Base-by-base conservation (phyloP, 2,888 invertebrate species). In the Hermaeophaga mercurialis region DNA sequence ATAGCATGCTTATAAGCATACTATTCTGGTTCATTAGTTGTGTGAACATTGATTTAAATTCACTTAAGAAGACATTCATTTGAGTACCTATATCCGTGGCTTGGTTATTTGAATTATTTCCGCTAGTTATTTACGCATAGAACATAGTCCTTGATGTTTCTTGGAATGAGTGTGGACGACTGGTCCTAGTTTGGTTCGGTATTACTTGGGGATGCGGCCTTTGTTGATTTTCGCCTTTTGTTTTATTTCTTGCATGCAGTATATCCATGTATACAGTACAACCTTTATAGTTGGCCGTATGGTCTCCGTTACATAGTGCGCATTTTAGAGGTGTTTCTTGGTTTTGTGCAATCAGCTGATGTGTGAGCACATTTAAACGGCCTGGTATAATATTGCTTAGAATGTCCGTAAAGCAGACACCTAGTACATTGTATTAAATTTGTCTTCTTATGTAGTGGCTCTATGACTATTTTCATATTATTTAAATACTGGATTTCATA, bases 201-300 rank as follows among this genome's bases (percentile, higher is more conserved):
- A 22, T 5, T 22, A 22, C 3, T 22, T 22, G 22, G 22, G 3
- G 22, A 22, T 22, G 22, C n/a, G 22, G 22, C 6, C 6, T 22
- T 22, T 22, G 22, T 22, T 22, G 6, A 3, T 22, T 22, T 22
- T 22, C 6, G 22, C 22, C 6, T 6, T 22, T 22, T 3, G 22
- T 22, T 22, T 28, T 28, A 14, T 46, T 1, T 12, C n/a, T n/a
- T n/a, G n/a, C n/a, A n/a, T n/a, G n/a, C n/a, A n/a, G n/a, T n/a
- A n/a, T n/a, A n/a, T n/a, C n/a, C n/a, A n/a, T n/a, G n/a, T n/a
- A n/a, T n/a, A n/a, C n/a, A n/a, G n/a, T n/a, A n/a, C n/a, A 46
- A 11, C 46, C 24, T 36, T 28, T 18, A 14, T 54, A 54, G 22
- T 47, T 47, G 14, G 46, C 46, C 9, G 36, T 31, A 28, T 47